Evolutionary conservation across 2,888 invertebrate species (phyloP).

Genomic region (Oxyscelio sp.): DNA sequence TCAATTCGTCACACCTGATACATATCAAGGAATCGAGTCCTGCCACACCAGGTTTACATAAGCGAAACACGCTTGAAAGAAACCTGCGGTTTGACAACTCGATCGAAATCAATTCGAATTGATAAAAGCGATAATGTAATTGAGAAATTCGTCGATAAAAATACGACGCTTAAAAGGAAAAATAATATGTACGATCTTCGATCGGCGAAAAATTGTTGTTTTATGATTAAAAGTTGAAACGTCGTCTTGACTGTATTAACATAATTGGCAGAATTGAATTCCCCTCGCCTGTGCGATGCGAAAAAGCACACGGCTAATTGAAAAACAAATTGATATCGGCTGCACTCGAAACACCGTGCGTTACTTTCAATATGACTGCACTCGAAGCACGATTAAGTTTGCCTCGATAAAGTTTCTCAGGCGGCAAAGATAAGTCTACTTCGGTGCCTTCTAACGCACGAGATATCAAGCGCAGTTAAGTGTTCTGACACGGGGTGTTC

Average conservation of each 20-base stretch:
- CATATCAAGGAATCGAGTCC: slow-evolving; percentile 60
- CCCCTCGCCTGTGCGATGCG: not conserved
- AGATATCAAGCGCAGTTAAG: slow-evolving; percentile 47
- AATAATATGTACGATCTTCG: not conserved
- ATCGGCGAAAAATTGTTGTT: slow-evolving; percentile 11
- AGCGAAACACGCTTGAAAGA: slow-evolving; percentile 40
- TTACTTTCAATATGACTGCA: slow-evolving; percentile 64
- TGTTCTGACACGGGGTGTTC: too few relatives aligned
- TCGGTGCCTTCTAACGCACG: slow-evolving; percentile 20
- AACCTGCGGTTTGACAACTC: slow-evolving; percentile 32
- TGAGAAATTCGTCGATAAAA: slow-evolving; percentile 48
- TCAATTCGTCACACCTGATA: slow-evolving; percentile 71
- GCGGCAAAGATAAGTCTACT: slow-evolving; percentile 53
- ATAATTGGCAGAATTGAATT: slow-evolving; percentile 25
- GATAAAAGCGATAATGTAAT: slow-evolving; percentile 64
- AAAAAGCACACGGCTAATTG: slow-evolving; percentile 43
- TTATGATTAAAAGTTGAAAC: slow-evolving; percentile 21
- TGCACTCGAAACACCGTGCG: slow-evolving; percentile 36
- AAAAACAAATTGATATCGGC: slow-evolving; percentile 58
- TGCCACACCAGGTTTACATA: slow-evolving; percentile 57
- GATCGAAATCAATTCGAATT: slow-evolving; percentile 39
- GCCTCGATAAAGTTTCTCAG: slow-evolving; percentile 63
- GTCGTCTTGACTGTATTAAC: not conserved
- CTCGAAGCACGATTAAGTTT: slow-evolving; percentile 62
- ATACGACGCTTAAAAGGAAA: not conserved